Base-by-base conservation (phyloP, 2,797 vertebrate species). In the Microchirus variegatus region DNA sequence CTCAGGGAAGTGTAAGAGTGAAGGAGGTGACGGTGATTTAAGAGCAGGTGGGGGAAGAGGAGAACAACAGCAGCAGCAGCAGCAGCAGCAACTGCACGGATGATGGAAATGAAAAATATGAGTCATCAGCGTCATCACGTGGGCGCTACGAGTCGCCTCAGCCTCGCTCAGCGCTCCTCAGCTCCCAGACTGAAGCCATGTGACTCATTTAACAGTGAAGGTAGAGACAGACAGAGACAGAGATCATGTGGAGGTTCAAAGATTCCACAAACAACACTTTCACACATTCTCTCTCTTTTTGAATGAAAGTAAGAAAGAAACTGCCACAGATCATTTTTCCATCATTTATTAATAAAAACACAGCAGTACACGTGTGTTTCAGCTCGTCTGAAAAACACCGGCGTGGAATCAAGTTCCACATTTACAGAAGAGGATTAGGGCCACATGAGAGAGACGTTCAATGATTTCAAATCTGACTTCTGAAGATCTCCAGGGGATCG, bases 111-210 rank as follows among this genome's bases (percentile, higher is more conserved):
- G 56, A 49, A 59, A 22, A 56, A 46, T 37, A 17, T 78, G 72
- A 77, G 46, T 80, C 81, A 77, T 59, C n/a, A n/a, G n/a, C 62
- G 13, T 49, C 31, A 8, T 31, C 16, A 47, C 54, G 69, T 83
- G 80, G 75, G 78, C 68, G 78, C 68, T 48, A 46, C 38, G 50
- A 53, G 80, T 65, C 38, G 10, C 35, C 14, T 45, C 10, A 76
- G 69, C 45, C 31, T n/a, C 74, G 53, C 56, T 67, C 70, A 55
- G 22, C 22, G 22, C 22, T 22, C 41, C 15, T 18, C 55, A 50
- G 59, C 58, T 65, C 59, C 54, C 46, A 41, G 2, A 51, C 63
- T 9, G 61, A 31, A 19, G 55, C 9, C 54, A 42, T 46, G 59
- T 36, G 65, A 72, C 53, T 59, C 51, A 60, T 62, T 75, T 58